Evolutionary conservation across 2,888 invertebrate species (phyloP), one percentile per base, ranked within the genome.

Genomic region (Ophion slaviceki): DNA sequence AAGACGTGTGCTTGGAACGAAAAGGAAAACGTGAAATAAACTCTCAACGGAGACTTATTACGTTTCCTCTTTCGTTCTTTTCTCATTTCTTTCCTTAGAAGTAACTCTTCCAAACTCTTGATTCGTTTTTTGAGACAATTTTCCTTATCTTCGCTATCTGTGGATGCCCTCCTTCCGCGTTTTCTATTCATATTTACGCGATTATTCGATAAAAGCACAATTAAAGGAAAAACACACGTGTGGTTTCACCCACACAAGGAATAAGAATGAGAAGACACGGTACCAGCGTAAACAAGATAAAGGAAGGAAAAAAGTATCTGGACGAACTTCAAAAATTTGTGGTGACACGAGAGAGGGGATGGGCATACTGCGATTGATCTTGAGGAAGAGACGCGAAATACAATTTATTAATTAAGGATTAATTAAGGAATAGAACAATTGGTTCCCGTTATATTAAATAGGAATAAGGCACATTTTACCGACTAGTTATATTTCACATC

Each of bases 181-280:
- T 59, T 61, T 72, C 72, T 32, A 72, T 59, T 20, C 59, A 72
- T 61, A n/a, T 20, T 59, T 20, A n/a, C n/a, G 2, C n/a, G 6
- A 8, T 40, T 40, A 32, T 61, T n/a, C 2, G 17, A 11, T 40
- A 40, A 40, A 10, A 14, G 53, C n/a, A 40, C 8, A 28, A 61
- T 32, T 10, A 61, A n/a, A 61, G 36, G 32, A 70, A 28, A 53
- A 36, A 72, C 8, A 59, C 40, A 72, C 72, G 72, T 72, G n/a
- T 72, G 71, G 72, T 72, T 72, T 72, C 72, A 72, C 72, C 59
- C 72, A 59, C 72, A 72, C 72, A 72, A 72, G 32, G 36, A 72
- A 32, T 32, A 72, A 40, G 72, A 72, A n/a, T 67, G 17, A 66
- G 4, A 62, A 10, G 53, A 57, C 53, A 17, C 11, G 17, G 0